Base-by-base conservation (phyloP, 2,113 vertebrate species). In the Bubo blakistoni region DNA sequence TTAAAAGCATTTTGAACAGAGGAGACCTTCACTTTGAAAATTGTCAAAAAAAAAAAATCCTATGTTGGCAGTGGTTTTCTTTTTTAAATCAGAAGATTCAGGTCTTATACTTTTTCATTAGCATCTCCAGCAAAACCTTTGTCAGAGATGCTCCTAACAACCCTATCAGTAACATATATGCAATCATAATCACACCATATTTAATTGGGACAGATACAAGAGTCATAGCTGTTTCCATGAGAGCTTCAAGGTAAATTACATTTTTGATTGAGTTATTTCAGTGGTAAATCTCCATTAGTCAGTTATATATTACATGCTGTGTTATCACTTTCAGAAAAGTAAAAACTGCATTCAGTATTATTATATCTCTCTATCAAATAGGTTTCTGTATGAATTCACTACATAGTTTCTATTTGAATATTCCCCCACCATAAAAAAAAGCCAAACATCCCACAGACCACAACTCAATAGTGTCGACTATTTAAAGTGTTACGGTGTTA, bases 171-270 rank as follows among this genome's bases (percentile, higher is more conserved):
- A 62, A 55, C 42, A 63, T 30, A 17, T 16, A 67, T 36, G 40
- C 36, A 93, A 76, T 84, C 59, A 88, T 83, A 70, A 85, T 62
- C 55, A 81, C 7, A 0, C n/a, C 72, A 7, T 29, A 86, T 85
- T 95, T 96, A 96, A 96, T 27, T 88, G 80, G 69, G 76, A 78
- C 25, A 88, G 72, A 67, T 76, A 86, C 55, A 92, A 92, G 65
- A 80, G 51, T 59, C 82, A 88, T 62, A 78, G 72, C 16, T 81
- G 47, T 59, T 92, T 88, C 80, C 1, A 1, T 22, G 44, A 74
- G 88, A 69, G n/a, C 54, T 93, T 88, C 76, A 86, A 92, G 47
- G 38, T 93, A 84, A 95, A 90, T 86, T 83, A 88, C 27, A 40
- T 59, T 92, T 93, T 81, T 94, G 55, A 88, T 87, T 81, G 76